Evolutionary conservation across 1,140 invertebrate species (phyloP).

Genomic region (Pomacea maculata): DNA sequence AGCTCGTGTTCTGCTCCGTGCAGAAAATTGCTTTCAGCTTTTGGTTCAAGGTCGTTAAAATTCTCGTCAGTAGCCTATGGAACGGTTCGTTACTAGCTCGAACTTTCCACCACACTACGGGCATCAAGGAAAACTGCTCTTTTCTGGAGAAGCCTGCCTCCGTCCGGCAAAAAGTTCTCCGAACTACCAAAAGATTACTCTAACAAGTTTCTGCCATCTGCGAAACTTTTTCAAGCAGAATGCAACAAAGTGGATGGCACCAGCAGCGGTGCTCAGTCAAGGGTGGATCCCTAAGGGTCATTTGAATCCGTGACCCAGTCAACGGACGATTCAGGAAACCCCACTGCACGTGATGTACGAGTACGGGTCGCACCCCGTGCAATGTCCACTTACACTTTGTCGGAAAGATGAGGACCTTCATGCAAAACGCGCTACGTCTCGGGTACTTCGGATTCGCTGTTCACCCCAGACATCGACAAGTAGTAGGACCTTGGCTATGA

Average conservation of each 20-base stretch:
- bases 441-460: background rate
- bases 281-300: background rate
- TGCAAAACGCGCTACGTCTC: slow-evolving; percentile 19
- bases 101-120: background rate
- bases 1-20: slow-evolving; percentile 7
- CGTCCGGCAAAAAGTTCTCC: background rate
- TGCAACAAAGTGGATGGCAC: background rate
- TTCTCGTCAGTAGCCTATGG: background rate
- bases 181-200: slow-evolving; percentile 21
- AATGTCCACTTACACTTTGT: slow-evolving; percentile 8
- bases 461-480: background rate
- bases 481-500: background rate
- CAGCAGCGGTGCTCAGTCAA: background rate
- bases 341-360: slow-evolving; percentile 11
- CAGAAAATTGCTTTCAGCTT: slow-evolving; percentile 20
- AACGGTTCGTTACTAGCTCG: background rate
- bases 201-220: slow-evolving; percentile 28
- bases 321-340: background rate
- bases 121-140: background rate
- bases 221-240: background rate
- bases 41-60: background rate
- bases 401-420: slow-evolving; percentile 28
- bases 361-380: slow-evolving; percentile 12
- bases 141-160: background rate
- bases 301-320: slow-evolving; percentile 1